Percentiles rank a stretch among this genome's conserved stretches.
These are phyloP conservation scores for Limnodromus scolopaceus DNA, from an alignment of 2,797 vertebrate genomes.

Conservation along the genomic window DNA sequence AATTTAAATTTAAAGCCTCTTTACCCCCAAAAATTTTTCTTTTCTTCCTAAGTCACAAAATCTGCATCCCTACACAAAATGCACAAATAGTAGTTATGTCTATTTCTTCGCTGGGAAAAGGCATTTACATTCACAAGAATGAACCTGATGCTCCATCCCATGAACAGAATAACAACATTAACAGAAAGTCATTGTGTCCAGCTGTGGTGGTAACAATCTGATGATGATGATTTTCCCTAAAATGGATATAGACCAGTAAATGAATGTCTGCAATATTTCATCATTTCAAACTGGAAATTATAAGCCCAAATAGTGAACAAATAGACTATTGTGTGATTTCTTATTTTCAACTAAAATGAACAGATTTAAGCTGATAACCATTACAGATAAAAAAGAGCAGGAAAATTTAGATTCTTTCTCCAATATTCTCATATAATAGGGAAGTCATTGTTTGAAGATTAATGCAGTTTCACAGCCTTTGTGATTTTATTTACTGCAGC, in stretches of 20 bases:
- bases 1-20: neutral
- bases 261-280: neutral
- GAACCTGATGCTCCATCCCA: neutral
- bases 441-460: neutral
- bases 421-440: neutral
- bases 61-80: neutral
- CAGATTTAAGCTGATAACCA: neutral
- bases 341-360: neutral
- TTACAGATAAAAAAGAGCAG: neutral
- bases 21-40: rapidly evolving
- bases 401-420: neutral
- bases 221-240: neutral
- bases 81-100: neutral
- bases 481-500: neutral
- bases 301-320: neutral
- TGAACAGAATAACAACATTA: neutral
- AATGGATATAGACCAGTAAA: neutral
- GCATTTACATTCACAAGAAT: neutral
- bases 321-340: neutral
- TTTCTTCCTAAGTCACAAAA: neutral
- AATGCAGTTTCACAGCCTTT: neutral
- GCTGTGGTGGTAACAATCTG: neutral
- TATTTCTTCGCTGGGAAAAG: neutral
- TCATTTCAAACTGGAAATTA: neutral
- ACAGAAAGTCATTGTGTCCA: neutral